These are phyloP conservation scores for Alaudala cheleensis DNA, from an alignment of 2,113 vertebrate species.

Conservation along the genomic window DNA sequence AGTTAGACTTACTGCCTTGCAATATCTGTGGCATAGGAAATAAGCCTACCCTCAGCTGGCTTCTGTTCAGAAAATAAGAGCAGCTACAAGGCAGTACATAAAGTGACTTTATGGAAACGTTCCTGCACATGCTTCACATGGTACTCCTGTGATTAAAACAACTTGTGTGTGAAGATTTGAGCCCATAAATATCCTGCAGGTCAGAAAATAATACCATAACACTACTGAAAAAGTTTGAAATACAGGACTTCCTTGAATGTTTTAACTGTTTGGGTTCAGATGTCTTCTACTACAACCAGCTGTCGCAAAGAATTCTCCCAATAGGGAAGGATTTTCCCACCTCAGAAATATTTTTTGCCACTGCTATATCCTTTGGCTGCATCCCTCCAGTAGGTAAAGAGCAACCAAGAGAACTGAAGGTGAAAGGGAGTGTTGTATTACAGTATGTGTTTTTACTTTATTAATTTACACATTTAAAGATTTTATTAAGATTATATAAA, in stretches of 20 bases:
- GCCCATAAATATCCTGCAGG: not conserved
- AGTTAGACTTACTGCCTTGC: not conserved
- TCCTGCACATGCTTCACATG: accelerated
- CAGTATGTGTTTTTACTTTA: not conserved
- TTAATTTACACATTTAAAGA: not conserved
- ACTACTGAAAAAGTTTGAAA: not conserved
- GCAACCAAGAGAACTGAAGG: not conserved
- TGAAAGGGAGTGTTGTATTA: not conserved
- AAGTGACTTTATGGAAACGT: not conserved
- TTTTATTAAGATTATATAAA: not conserved
- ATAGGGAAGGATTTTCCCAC: not conserved
- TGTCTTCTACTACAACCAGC: not conserved
- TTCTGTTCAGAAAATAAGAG: not conserved
- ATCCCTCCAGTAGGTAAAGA: not conserved
- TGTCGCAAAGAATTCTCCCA: not conserved
- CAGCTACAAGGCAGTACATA: not conserved
- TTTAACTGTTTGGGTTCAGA: not conserved
- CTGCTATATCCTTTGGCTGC: not conserved
- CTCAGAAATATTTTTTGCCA: not conserved
- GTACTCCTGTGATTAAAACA: not conserved
- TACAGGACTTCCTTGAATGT: not conserved
- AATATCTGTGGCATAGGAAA: not conserved
- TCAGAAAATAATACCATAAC: not conserved
- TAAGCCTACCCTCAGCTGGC: not conserved
- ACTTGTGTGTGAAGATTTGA: not conserved